These are phyloP conservation scores for Hoplodrina ambigua DNA, from an alignment of 2,888 invertebrate genomes.

Conservation along the genomic window DNA sequence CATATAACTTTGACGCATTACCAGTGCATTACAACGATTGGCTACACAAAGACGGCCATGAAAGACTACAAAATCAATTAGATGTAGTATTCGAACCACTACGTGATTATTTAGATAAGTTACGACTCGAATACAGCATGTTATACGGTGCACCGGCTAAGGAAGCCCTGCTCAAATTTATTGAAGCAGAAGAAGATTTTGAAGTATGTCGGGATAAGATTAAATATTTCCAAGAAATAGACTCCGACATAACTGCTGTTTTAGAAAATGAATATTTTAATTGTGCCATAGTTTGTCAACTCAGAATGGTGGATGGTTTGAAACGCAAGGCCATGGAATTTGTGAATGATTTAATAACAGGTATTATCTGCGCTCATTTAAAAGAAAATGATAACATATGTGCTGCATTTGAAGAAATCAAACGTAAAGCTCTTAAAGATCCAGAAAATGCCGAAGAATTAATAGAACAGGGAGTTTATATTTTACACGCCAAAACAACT, in stretches of 20 bases:
- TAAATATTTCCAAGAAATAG: slow-evolving; percentile 90
- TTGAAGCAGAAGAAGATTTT: slow-evolving; percentile 89
- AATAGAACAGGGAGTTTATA: slow-evolving; percentile 94
- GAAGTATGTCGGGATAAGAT: slow-evolving; percentile 91
- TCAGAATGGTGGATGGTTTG: slow-evolving; percentile 91
- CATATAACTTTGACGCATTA: slow-evolving; percentile 85
- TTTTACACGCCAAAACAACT: slow-evolving; percentile 94
- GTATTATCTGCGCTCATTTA: slow-evolving; percentile 92
- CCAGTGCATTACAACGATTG: slow-evolving; percentile 91
- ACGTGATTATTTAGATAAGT: slow-evolving; percentile 86
- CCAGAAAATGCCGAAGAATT: slow-evolving; percentile 95
- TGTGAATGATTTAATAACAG: slow-evolving; percentile 91
- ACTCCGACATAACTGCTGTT: slow-evolving; percentile 91
- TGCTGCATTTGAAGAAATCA: slow-evolving; percentile 93
- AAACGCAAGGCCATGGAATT: slow-evolving; percentile 90
- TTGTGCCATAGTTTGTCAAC: slow-evolving; percentile 91
- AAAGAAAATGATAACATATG: slow-evolving; percentile 93
- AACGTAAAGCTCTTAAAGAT: slow-evolving; percentile 92
- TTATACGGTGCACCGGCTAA: slow-evolving; percentile 89
- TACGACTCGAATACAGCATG: slow-evolving; percentile 90
- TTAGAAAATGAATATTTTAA: slow-evolving; percentile 93
- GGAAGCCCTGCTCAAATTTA: slow-evolving; percentile 83
- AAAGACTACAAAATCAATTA: slow-evolving; percentile 88
- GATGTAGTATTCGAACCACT: slow-evolving; percentile 90
- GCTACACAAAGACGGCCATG: slow-evolving; percentile 88